Conservation (phyloP, 2,113 vertebrate genomes). For the Spheniscus mendiculus region DNA sequence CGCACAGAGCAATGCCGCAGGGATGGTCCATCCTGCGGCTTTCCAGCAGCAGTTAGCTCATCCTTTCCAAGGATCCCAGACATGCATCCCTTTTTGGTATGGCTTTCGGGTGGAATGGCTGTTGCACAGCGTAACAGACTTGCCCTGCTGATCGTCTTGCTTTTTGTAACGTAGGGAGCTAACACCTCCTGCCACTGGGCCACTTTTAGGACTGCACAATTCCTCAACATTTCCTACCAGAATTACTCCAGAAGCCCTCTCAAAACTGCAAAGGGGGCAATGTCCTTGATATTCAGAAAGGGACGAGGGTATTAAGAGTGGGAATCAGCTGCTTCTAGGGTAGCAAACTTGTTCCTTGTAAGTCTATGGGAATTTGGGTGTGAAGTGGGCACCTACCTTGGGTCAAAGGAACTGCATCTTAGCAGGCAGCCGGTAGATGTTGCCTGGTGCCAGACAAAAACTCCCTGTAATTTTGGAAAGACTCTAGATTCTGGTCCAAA, state of each 20-base stretch:
- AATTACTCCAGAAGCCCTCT: neutral
- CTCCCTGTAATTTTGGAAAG: neutral
- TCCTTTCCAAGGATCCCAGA: neutral
- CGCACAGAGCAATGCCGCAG: rapidly evolving
- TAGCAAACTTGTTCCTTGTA: neutral
- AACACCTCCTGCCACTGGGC: rapidly evolving
- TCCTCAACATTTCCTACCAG: neutral
- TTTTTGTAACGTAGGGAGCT: rapidly evolving
- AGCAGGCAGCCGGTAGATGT: rapidly evolving
- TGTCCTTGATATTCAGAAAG: neutral
- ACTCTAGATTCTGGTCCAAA: neutral
- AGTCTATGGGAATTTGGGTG: neutral
- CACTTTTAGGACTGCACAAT: neutral
- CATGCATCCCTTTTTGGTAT: neutral
- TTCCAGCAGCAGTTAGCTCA: neutral
- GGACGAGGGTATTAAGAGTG: neutral
- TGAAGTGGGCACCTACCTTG: neutral
- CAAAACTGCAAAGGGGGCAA: neutral
- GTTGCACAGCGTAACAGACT: rapidly evolving
- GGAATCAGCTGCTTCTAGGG: neutral
- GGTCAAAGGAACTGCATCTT: neutral
- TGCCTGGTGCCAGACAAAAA: neutral
- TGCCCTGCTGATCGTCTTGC: neutral
- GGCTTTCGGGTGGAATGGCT: too few relatives aligned
- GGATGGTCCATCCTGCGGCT: rapidly evolving